Percentiles rank a stretch among this genome's conserved stretches.
These are phyloP conservation scores for Cerastis leucographa DNA, from an alignment of 2,888 invertebrate species.

Conservation along the genomic window DNA sequence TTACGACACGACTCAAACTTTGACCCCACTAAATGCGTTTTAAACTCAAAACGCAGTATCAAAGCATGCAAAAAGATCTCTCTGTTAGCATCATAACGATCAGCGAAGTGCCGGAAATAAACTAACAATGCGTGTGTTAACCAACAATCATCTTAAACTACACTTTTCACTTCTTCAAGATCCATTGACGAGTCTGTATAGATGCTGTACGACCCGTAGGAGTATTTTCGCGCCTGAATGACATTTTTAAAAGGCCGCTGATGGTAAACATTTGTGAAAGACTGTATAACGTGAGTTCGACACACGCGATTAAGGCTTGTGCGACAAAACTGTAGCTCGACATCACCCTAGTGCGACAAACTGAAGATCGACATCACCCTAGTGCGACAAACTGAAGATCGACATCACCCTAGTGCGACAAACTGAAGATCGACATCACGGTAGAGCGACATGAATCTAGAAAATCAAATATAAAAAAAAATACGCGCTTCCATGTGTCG, in stretches of 20 bases:
- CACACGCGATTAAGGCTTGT: no score
- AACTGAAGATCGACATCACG: no score
- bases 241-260: background rate
- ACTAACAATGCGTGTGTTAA: conserved; percentile 30
- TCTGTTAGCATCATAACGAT: conserved; percentile 23
- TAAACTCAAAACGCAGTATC: conserved; percentile 17
- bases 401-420: no score
- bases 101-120: conserved; percentile 17
- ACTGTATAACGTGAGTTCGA: no score
- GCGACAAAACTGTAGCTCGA: no score
- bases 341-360: no score
- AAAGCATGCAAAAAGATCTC: conserved; percentile 20
- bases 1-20: background rate
- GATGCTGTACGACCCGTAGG: background rate
- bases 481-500: no score
- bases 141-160: conserved; percentile 1
- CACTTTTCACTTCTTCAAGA: background rate
- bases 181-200: conserved; percentile 21
- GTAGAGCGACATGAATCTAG: no score
- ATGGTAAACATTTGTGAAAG: background rate
- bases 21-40: conserved; percentile 25
- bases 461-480: no score
- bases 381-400: no score
- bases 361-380: no score
- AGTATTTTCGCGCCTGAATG: background rate